Percentiles rank a stretch among this genome's conserved stretches.
Evolutionary conservation across 2,113 vertebrate genomes (phyloP).

Genomic region (Hypanus sabinus): DNA sequence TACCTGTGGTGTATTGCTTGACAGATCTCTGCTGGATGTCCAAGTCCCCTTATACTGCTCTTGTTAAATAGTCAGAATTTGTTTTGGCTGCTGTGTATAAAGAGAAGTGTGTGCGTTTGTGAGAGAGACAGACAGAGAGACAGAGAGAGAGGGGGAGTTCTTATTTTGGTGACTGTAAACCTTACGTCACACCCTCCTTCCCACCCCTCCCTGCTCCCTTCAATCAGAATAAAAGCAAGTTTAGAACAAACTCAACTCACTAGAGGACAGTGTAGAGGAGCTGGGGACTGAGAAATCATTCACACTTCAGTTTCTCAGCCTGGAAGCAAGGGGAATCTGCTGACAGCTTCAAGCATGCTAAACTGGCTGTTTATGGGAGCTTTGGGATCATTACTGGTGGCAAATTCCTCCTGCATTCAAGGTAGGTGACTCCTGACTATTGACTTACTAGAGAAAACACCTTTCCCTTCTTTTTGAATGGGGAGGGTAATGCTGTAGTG

Average conservation of each 20-base stretch:
- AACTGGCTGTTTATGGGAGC: background rate
- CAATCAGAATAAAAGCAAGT: conserved; percentile 33
- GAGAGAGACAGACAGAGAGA: background rate
- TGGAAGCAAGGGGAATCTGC: background rate
- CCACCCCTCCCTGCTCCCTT: background rate
- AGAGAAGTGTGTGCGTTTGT: background rate
- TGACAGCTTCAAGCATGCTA: background rate
- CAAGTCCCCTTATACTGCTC: background rate
- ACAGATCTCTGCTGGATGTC: background rate
- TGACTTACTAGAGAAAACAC: background rate
- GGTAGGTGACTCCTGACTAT: background rate
- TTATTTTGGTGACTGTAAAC: background rate
- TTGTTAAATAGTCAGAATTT: background rate
- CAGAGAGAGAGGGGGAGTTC: conserved; percentile 6
- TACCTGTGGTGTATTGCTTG: background rate
- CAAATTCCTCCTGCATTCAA: conserved; percentile 2
- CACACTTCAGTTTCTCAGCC: background rate
- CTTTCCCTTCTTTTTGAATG: background rate
- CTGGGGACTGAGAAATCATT: background rate
- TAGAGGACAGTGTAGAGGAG: conserved; percentile 1
- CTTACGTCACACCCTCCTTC: background rate
- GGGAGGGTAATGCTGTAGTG: background rate
- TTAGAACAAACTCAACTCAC: conserved; percentile 20
- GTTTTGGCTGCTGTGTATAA: background rate
- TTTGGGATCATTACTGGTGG: conserved; percentile 4